phyloP scores from a whole-genome alignment of 2,888 invertebrate species.

The Oasisia sp. region DNA sequence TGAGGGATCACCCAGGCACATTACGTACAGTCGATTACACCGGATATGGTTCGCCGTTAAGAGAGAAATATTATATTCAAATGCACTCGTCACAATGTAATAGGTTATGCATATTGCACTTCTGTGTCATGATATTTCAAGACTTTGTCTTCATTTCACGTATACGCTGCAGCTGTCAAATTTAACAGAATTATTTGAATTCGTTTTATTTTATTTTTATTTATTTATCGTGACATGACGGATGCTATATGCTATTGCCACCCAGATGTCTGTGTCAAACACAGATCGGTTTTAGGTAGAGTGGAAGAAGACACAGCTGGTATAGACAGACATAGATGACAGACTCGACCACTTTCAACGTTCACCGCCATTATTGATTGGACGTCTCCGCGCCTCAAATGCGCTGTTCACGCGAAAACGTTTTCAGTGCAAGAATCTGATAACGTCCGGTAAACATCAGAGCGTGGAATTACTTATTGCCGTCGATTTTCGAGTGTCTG shows the following conservation, averaged over 20 bases:
- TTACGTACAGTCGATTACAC: background rate
- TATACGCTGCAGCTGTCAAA: background rate
- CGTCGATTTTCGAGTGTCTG: background rate
- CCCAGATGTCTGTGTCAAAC: background rate
- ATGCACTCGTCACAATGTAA: background rate
- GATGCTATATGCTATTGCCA: background rate
- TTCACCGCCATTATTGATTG: background rate
- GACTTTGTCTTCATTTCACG: background rate
- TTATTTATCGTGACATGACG: background rate
- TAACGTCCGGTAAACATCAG: constrained; percentile 10
- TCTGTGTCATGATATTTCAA: background rate
- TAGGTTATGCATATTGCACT: background rate
- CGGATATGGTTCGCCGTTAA: background rate
- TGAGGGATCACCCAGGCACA: background rate
- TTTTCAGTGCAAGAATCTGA: background rate
- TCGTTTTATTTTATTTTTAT: background rate
- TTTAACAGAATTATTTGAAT: background rate
- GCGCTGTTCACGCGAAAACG: background rate
- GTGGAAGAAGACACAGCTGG: background rate
- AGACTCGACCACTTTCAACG: background rate
- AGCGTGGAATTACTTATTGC: background rate
- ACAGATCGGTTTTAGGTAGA: background rate
- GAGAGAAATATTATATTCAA: background rate
- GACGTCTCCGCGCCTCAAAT: background rate
- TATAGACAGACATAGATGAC: background rate